Base-by-base conservation (phyloP, 2,888 invertebrate species). In the Euzophera pinguis region DNA sequence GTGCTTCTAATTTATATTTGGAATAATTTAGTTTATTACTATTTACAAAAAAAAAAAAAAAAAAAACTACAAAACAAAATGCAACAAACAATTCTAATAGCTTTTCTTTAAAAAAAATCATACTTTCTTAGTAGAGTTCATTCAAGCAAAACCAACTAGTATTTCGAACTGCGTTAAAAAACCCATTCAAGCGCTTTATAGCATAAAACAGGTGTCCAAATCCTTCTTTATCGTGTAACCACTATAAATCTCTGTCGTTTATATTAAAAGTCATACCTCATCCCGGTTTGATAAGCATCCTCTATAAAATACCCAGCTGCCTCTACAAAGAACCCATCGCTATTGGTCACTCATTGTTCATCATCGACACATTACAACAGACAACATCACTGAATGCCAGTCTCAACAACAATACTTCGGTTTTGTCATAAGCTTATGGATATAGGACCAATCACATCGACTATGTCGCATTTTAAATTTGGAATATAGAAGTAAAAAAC, bases 311-410 rank as follows among this genome's bases (percentile, higher is more conserved):
- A 73, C 73, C 79, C 87, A 86, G 83, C 87, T 87, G 87, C 78
- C 65, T 60, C 62, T 63, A 84, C 80, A 84, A 86, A 77, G 76
- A 73, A 60, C 64, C 69, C 72, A 73, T 75, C 76, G 76, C 73
- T 75, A 75, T 78, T 84, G 88, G 87, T 81, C 87, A 86, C 70
- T 83, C 75, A 85, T 88, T 89, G 88, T 88, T 85, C 81, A 77
- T 81, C 71, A 71, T 65, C 62, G 68, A 66, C 67, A 64, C 69
- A 64, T 66, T 68, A 85, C 84, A 88, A 89, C 80, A 69, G 73
- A 64, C 58, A 64, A 84, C 81, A 85, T 80, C 82, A 76, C 75
- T 75, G 79, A 84, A 85, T 84, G 80, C 75, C 80, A 77, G 67
- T 75, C 78, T 72, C 60, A 59, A 65, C 68, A 74, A 83, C 84